Evolutionary conservation across 2,888 invertebrate genomes (phyloP), one percentile per base, ranked within the genome.

Genomic region (Amphimallon solstitiale): DNA sequence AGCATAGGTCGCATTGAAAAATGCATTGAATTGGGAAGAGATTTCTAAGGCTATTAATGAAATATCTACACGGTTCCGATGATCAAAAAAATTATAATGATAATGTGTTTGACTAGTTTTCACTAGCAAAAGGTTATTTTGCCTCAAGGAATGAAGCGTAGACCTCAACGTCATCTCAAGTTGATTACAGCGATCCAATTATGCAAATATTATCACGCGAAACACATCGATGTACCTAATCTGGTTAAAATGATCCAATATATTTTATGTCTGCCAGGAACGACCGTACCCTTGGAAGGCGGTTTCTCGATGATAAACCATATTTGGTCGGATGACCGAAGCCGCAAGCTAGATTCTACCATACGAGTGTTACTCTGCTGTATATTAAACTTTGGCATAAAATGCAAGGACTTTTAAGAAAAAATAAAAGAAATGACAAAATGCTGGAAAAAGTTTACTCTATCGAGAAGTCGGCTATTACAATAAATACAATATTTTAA

Each of bases 251-350:
- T 56, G 2, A 37, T 56, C 35, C 17, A 56, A 37, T 56, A 37
- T 35, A 14, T 35, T 5, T 15, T 56, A 46, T 61, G 61, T 46
- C 45, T 43, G 15, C 29, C 43, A 29, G 40, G 60, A 40, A 40
- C 40, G 40, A 43, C 60, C 43, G 45, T 19, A 17, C 14, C 60
- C 5, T 23, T 14, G 6, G 19, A 40, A 10, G 21, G 6, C n/a
- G 40, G 43, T 38, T 40, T 17, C n/a, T 43, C 40, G 12, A 38
- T 19, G n/a, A 19, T 21, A 17, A 51, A 51, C 9, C 19, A 51
- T 14, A 51, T 29, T 51, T 51, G 54, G 35, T 21, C 21, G 14
- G 61, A 61, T 46, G 46, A 61, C n/a, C 43, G 61, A 45, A 34
- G 46, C 19, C 34, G 45, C 21, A 61, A 46, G 23, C 45, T 46